Evolutionary conservation across 2,888 invertebrate genomes (phyloP), one percentile per base, ranked within the genome.

Genomic region (Leptarthrus brevirostris): DNA sequence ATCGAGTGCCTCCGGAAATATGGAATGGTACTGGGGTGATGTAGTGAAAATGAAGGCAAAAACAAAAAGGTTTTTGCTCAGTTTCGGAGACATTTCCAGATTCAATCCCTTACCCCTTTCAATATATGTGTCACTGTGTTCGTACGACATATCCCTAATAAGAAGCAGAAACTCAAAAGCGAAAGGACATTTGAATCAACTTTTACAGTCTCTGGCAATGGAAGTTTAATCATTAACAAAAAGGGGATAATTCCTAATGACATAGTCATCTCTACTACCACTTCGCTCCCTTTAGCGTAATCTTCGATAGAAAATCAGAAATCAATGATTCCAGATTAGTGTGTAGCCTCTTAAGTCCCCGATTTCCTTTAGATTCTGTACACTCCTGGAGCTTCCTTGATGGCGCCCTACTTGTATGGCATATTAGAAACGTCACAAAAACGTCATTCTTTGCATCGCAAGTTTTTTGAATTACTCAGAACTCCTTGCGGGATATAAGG

Each of bases 311-410:
- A 73, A 61, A 69, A 76, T 75, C 74, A 76, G 73, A 76, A 76
- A 76, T 76, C 76, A 76, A 76, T 76, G 75, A 75, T 70, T 74
- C 72, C 64, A 53, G 71, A 74, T 72, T 72, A 53, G 14, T 52
- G 61, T 74, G 64, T 22, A 61, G 61, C 52, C 71, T 74, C 52
- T 64, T 34, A 34, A 58, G 47, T 49, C 22, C 6, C 47, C 26
- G 20, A 34, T 34, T 53, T 53, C 34, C 36, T 53, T 70, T 16
- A 3, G 20, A 36, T 24, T 71, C 24, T 36, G 16, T 16, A 40
- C 5, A 61, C 5, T 14, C 5, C 24, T 54, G 54, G n/a, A 24
- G 14, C 40, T 5, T 36, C 22, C 58, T 20, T 5, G 58, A 36
- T 36, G 58, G 40, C 40, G 40, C 40, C 0, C 3, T 40, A 30